Conservation (phyloP, 2,797 vertebrate genomes). For the Spatula versicolor region DNA sequence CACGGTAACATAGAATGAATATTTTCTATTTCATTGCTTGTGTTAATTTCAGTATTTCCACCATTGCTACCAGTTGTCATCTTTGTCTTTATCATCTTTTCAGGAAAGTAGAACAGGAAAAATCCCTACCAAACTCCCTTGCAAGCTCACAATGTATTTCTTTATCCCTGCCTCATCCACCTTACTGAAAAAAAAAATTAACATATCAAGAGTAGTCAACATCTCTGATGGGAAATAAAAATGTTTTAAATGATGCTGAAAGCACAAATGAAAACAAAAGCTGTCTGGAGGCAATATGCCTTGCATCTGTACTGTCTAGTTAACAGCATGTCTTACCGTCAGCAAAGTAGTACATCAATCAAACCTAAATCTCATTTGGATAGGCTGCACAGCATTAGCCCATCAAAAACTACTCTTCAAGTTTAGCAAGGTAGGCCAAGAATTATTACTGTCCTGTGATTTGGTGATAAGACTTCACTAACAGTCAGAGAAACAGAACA, state of each 20-base stretch:
- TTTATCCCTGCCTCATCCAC: neutral
- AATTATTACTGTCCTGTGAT: neutral
- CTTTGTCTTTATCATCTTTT: neutral
- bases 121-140: neutral
- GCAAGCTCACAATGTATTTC: neutral
- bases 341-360: neutral
- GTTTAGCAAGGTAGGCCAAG: neutral
- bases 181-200: neutral
- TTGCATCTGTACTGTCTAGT: neutral
- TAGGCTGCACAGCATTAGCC: neutral
- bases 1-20: neutral
- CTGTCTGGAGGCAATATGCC: neutral
- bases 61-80: neutral
- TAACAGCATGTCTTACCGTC: neutral
- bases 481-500: neutral
- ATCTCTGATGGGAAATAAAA: neutral
- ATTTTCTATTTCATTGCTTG: neutral
- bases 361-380: neutral
- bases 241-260: neutral
- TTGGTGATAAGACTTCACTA: neutral
- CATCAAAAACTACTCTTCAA: neutral
- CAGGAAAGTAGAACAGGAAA: neutral
- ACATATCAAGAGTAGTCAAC: neutral
- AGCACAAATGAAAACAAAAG: constrained; percentile 15
- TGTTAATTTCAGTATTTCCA: neutral